A percentile compares a stretch with the other conserved stretches of the same genome.
Evolutionary conservation across 53 echinoderm and acorn worm species (phyloP).

Genomic region (Antedon mediterranea): DNA sequence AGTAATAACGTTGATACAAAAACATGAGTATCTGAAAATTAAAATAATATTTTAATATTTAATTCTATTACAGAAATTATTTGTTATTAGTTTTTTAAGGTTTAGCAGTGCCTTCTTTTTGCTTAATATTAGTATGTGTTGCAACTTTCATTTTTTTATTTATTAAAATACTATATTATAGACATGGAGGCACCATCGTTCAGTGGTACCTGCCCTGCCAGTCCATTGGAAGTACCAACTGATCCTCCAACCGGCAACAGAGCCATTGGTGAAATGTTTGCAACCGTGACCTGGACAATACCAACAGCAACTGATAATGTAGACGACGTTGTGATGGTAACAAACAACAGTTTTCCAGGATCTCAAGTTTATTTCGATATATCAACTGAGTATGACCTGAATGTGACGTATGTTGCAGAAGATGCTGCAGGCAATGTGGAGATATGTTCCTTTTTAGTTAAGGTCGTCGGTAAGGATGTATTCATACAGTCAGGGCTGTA

Average conservation of each 20-base stretch:
- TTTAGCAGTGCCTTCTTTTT: no score
- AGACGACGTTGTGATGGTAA: background rate
- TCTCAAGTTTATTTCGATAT: background rate
- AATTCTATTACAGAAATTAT: no score
- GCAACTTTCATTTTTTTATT: no score
- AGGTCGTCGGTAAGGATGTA: background rate
- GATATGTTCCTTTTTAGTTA: background rate
- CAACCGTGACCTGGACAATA: background rate
- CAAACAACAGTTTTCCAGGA: background rate
- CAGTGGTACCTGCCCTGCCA: background rate
- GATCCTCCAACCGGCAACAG: background rate
- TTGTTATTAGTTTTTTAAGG: no score
- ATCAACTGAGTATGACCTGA: background rate
- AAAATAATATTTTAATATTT: no score
- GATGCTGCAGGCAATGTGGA: background rate
- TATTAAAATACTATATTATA: no score
- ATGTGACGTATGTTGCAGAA: background rate
- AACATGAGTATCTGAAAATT: no score
- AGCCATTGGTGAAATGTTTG: background rate
- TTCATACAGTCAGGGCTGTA: no score
- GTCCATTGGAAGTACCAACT: background rate
- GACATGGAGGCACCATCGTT: background rate
- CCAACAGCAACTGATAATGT: background rate
- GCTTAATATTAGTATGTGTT: no score
- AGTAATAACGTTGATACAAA: no score